Evolutionary conservation across 2,888 invertebrate species (phyloP).

Genomic region (Cryptosula pallasiana): DNA sequence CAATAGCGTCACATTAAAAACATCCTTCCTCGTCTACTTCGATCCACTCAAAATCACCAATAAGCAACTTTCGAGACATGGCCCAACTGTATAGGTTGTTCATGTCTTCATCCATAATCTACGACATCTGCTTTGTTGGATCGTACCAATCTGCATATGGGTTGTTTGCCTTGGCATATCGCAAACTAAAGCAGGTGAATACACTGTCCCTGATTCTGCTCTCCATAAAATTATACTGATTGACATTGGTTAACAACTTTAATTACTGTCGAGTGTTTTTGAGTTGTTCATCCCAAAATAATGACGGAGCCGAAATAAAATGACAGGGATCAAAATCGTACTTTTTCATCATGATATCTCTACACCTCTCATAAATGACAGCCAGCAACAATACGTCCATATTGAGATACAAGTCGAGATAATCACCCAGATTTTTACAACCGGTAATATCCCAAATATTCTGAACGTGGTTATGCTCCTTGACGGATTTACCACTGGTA

Average conservation of each 20-base stretch:
- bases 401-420: background rate
- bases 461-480: background rate
- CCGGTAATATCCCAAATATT: background rate
- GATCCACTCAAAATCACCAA: background rate
- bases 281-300: background rate
- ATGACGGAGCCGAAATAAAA: background rate
- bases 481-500: background rate
- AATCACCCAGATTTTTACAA: background rate
- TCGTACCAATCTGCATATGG: background rate
- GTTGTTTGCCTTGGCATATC: background rate
- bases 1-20: too few species aligned
- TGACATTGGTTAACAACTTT: background rate
- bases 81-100: background rate
- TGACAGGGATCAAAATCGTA: background rate
- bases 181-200: background rate
- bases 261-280: background rate
- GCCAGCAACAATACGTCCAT: background rate
- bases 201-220: background rate
- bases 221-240: background rate
- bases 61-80: background rate
- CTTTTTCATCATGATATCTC: background rate
- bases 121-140: background rate
- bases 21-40: background rate
- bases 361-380: background rate
- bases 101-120: background rate